Base-by-base conservation (phyloP, 1,140 invertebrate species). In the Tyrophagus putrescentiae region DNA sequence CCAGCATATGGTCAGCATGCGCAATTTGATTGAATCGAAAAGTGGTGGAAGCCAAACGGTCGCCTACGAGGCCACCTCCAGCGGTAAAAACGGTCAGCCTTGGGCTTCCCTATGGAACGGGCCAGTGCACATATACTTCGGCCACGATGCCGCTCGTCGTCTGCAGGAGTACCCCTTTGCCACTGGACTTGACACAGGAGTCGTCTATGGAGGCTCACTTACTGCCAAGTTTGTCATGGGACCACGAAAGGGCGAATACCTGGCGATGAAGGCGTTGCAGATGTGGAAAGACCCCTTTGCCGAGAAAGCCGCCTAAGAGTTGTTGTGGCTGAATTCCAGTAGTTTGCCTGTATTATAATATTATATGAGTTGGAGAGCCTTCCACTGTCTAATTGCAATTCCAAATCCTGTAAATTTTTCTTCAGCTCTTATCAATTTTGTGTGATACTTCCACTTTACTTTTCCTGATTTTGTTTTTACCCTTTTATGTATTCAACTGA, bases 41-140 rank as follows among this genome's bases (percentile, higher is more conserved):
- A 45, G 67, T 16, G 52, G 61, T 50, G n/a, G n/a, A n/a, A 58
- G 48, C 28, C 50, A 58, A 7, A 61, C 64, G 27, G 56, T 50
- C 3, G 61, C 57, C 3, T 18, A 67, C 3, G 42, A 53, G 18
- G 64, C 64, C 9, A 56, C 63, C n/a, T 68, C 67, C 18, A 41
- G 63, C 4, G 13, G 21, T 1, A 63, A 64, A 32, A 42, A 60
- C 53, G 71, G 71, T n/a, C 64, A 64, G 7, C 42, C 68, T 4
- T 75, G 73, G 73, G 67, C 67, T n/a, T 63, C 68, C 2, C 4
- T 66, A 7, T 75, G 73, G 73, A 27, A 21, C 9, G 73, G 73
- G 0, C 72, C 72, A 6, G 56, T 70, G 42, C 72, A 74, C 66
- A 68, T 75, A 7, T 75, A 74, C 65, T 75, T 72, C 61, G 73